These are phyloP conservation scores for Eupsilia transversa DNA, from an alignment of 2,888 invertebrate genomes.

Conservation along the genomic window DNA sequence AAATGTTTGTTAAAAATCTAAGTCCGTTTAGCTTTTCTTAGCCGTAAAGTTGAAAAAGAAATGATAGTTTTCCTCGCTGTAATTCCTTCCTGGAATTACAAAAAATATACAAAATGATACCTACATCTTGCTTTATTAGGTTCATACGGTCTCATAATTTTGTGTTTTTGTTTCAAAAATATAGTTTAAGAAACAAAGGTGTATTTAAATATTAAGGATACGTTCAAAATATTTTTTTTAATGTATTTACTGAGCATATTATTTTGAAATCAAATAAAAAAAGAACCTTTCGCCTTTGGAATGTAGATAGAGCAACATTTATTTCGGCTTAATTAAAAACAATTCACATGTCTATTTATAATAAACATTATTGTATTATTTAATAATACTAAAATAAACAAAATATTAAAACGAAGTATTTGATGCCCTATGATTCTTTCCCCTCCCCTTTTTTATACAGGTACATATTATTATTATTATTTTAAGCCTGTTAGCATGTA, in stretches of 20 bases:
- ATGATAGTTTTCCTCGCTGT: no score
- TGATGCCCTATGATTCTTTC: no score
- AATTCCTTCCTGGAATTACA: neutral
- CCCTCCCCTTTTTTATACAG: no score
- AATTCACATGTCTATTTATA: neutral
- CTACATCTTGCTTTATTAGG: neutral
- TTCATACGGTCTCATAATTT: neutral
- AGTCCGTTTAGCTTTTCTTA: no score
- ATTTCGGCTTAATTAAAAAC: neutral
- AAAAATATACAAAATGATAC: neutral
- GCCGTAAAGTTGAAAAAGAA: neutral
- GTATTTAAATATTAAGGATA: neutral
- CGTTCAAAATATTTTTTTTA: neutral
- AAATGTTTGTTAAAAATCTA: neutral
- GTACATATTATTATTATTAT: no score
- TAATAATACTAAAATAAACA: no score
- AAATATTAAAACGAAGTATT: no score
- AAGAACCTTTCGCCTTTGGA: neutral
- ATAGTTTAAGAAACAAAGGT: neutral
- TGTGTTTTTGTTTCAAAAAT: neutral
- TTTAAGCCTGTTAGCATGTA: no score
- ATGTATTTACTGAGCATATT: neutral
- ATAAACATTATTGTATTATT: slow-evolving; percentile 5
- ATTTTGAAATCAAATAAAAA: neutral
- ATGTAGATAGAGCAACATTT: neutral